phyloP scores from a whole-genome alignment of 2,113 vertebrate species.

The Delphinus delphis region DNA sequence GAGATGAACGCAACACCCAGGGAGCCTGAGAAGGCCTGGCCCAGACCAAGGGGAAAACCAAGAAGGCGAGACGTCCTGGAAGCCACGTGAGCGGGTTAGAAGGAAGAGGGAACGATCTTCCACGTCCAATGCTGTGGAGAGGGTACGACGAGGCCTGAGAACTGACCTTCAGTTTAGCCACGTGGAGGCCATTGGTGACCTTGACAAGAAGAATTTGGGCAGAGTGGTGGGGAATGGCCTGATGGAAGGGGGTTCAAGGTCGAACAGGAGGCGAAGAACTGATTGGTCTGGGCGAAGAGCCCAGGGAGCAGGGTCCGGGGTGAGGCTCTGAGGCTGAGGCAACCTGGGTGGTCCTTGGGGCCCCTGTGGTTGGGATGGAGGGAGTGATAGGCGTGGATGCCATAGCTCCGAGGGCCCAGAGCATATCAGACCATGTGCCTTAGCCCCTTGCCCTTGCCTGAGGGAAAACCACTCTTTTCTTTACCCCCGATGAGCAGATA shows the following conservation, averaged over 20 bases:
- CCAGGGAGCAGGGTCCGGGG: neutral
- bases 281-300: neutral
- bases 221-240: neutral
- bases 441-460: neutral
- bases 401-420: neutral
- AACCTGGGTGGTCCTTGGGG: neutral
- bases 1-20: neutral
- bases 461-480: neutral
- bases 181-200: neutral
- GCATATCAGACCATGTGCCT: neutral
- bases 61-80: neutral
- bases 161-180: neutral
- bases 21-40: neutral
- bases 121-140: neutral
- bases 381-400: neutral
- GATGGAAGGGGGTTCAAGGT: neutral
- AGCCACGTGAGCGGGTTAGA: fast-evolving
- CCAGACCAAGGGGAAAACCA: neutral
- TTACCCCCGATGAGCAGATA: fast-evolving
- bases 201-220: neutral
- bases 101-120: neutral
- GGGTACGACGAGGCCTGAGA: neutral
- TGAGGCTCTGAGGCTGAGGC: neutral
- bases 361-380: too few species aligned
- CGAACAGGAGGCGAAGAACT: neutral